Evolutionary conservation across 2,113 vertebrate species (phyloP).

Genomic region (Syngnathus typhle): DNA sequence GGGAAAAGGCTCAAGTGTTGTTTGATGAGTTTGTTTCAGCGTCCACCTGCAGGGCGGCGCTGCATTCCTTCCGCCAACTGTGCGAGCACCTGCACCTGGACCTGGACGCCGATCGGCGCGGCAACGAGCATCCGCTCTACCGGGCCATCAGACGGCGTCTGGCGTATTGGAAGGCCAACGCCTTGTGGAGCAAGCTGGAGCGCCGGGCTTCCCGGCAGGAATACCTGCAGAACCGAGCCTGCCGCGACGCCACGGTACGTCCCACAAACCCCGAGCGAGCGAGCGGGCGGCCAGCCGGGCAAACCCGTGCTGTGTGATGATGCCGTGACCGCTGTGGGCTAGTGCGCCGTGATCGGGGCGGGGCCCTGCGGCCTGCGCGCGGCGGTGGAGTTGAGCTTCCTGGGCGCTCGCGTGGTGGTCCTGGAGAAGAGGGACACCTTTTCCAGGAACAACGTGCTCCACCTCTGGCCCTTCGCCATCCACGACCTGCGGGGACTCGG

Average conservation of each 20-base stretch:
- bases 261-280: too few species aligned
- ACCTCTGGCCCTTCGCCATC: conserved; percentile 96
- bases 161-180: conserved; percentile 94
- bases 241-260: conserved; percentile 80
- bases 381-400: conserved; percentile 87
- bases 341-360: conserved; percentile 94
- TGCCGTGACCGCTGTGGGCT: conserved; percentile 18
- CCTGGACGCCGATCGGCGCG: conserved; percentile 13
- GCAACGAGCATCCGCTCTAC: conserved; percentile 77
- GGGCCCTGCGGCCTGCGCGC: conserved; percentile 91
- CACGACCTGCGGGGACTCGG: conserved; percentile 89
- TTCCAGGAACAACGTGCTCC: conserved; percentile 92
- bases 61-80: conserved; percentile 85
- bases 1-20: conserved; percentile 75
- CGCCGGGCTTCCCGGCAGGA: conserved; percentile 83
- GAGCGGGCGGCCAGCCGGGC: too few species aligned
- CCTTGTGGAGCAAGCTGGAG: conserved; percentile 91
- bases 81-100: conserved; percentile 81
- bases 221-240: conserved; percentile 82
- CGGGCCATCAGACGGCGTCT: conserved; percentile 85
- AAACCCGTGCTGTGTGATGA: too few species aligned
- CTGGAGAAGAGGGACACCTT: conserved; percentile 94
- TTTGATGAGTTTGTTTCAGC: conserved; percentile 91
- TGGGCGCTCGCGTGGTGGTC: conserved; percentile 91
- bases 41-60: conserved; percentile 83